These are phyloP conservation scores for Heliocidaris tuberculata DNA, from an alignment of 35 echinoderm and acorn worm genomes.

Conservation along the genomic window DNA sequence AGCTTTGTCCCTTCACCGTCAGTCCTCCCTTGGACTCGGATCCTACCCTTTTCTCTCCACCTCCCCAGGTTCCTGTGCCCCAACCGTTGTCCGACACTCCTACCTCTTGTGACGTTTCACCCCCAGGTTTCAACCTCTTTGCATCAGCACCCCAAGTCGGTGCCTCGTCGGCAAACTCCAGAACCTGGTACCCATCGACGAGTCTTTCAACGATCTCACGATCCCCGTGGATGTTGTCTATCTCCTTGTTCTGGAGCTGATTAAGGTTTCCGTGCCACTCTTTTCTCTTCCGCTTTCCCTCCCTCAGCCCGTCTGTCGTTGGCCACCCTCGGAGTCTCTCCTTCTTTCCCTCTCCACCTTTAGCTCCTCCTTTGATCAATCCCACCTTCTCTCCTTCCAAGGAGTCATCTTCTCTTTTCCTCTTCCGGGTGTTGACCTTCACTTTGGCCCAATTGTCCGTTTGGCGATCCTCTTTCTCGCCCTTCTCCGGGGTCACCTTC, in stretches of 20 bases:
- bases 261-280: background rate
- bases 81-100: background rate
- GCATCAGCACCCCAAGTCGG: background rate
- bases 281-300: background rate
- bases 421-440: background rate
- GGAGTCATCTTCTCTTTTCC: constrained; percentile 11
- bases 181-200: background rate
- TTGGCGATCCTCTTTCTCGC: background rate
- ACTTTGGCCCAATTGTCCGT: background rate
- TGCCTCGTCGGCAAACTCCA: background rate
- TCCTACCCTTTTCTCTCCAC: background rate
- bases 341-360: background rate
- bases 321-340: background rate
- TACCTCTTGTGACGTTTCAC: background rate
- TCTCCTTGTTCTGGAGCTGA: background rate
- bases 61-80: background rate
- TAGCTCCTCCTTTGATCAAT: background rate
- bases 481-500: background rate
- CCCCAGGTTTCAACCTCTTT: background rate
- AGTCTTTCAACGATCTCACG: background rate
- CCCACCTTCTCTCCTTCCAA: background rate
- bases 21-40: background rate
- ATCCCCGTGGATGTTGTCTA: background rate
- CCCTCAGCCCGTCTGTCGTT: background rate
- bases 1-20: background rate